Evolutionary conservation across 2,113 vertebrate species (phyloP), one percentile per base, ranked within the genome.

Genomic region (Galeopterus variegatus): DNA sequence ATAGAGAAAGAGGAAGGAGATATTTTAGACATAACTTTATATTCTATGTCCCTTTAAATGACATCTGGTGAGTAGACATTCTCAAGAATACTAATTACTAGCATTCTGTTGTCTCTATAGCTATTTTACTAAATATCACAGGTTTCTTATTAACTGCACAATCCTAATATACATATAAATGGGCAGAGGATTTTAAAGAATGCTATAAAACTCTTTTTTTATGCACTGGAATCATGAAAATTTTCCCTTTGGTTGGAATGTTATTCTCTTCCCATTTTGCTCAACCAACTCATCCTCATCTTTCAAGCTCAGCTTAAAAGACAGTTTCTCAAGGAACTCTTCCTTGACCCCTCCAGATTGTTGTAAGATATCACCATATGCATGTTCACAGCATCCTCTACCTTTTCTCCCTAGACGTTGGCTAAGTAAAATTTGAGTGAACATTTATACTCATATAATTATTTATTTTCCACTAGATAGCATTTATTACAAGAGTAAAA

Each of bases 391-490:
- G 19, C 5, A 85, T 50, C 12, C 18, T 84, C n/a, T 87, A 77
- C 11, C 8, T 92, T 83, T 69, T 56, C n/a, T 93, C 86, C 75
- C 45, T 75, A 54, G 45, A 75, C 31, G 6, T 64, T 88, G 31
- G 36, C 62, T 92, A 84, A 83, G 72, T 56, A 69, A 83, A 58
- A 93, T 90, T 80, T 65, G 26, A 96, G 23, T 80, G 24, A 93
- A n/a, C 14, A 41, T 36, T 69, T 14, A 23, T 3, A 45, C 48
- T 82, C 77, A 45, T 31, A 19, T 67, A 75, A 75, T 67, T 94
- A 50, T 67, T 67, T 77, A 31, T 69, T 83, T 80, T 21, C 26
- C 62, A 19, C 12, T 85, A 36, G 23, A 65, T 1, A 33, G 21
- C 52, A 41, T 73, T 89, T 3, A 24, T 81, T 72, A 58, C 2